Evolutionary conservation across 1,140 invertebrate genomes (phyloP).

Genomic region (Battus philenor): DNA sequence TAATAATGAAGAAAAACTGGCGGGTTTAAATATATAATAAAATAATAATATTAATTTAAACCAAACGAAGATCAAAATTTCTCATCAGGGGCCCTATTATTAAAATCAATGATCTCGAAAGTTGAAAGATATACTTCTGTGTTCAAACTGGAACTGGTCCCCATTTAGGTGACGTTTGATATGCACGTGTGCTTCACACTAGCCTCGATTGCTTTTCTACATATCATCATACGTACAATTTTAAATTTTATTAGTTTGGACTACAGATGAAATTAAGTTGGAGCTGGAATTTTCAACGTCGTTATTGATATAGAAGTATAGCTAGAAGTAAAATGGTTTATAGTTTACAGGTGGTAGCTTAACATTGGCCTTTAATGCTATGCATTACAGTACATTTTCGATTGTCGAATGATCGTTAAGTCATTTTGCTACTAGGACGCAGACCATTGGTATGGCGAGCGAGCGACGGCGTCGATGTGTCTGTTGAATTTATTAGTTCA

Average conservation of each 20-base stretch:
- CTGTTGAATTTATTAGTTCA: conserved; percentile 65
- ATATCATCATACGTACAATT: conserved; percentile 18
- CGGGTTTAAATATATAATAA: no score
- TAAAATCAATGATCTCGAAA: conserved; percentile 51
- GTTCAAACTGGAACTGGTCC: conserved; percentile 54
- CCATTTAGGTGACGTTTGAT: conserved; percentile 58
- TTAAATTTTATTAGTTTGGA: conserved; percentile 27
- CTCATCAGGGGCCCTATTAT: conserved; percentile 49
- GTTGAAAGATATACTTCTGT: conserved; percentile 39
- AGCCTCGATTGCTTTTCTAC: conserved; percentile 34
- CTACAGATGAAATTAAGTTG: conserved; percentile 16
- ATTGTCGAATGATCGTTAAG: conserved; percentile 20
- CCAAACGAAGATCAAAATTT: conserved; percentile 1
- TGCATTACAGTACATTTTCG: conserved; percentile 20
- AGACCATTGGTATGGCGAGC: conserved; percentile 53
- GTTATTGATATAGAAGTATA: conserved; percentile 37
- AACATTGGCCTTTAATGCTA: conserved; percentile 21
- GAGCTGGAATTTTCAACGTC: conserved; percentile 18
- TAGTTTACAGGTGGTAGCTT: conserved; percentile 20
- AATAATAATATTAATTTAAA: no score
- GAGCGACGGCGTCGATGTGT: conserved; percentile 64
- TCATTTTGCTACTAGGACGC: conserved; percentile 21
- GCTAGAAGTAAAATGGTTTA: conserved; percentile 39
- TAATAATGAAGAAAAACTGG: no score
- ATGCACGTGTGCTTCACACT: conserved; percentile 66